A percentile compares a stretch with the other conserved stretches of the same genome.
These are phyloP conservation scores for Darevskia nairensis DNA, from an alignment of 2,797 vertebrate species.

Conservation along the genomic window DNA sequence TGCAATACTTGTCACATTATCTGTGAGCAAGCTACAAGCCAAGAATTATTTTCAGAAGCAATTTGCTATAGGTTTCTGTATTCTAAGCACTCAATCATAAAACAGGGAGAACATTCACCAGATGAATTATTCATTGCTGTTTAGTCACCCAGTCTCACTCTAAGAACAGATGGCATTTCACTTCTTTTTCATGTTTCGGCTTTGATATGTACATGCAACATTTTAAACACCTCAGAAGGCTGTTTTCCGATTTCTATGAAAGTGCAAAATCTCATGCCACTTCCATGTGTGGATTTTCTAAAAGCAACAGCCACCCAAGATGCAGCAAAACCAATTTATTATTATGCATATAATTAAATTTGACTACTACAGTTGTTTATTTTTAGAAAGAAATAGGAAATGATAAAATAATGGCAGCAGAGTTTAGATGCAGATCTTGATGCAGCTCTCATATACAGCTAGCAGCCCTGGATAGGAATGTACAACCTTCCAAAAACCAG, in stretches of 20 bases:
- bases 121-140: not conserved
- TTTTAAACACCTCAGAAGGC: conserved; percentile 16
- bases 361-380: not conserved
- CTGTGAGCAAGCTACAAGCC: not conserved
- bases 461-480: not conserved
- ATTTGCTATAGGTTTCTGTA: conserved; percentile 30
- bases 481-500: not conserved
- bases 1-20: not conserved
- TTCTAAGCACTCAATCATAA: conserved; percentile 29
- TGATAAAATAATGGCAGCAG: not conserved
- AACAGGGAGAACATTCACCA: not conserved
- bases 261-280: not conserved
- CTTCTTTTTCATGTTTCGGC: not conserved
- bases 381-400: not conserved
- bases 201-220: not conserved
- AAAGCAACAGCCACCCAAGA: not conserved
- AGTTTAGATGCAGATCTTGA: not conserved
- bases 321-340: not conserved
- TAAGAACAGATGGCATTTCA: not conserved
- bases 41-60: conserved; percentile 10
- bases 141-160: not conserved
- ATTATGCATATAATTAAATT: not conserved
- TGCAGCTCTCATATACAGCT: not conserved
- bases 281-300: not conserved
- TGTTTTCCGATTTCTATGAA: not conserved